Evolutionary conservation across 2,888 invertebrate species (phyloP).

Genomic region (Archips crataeganus): DNA sequence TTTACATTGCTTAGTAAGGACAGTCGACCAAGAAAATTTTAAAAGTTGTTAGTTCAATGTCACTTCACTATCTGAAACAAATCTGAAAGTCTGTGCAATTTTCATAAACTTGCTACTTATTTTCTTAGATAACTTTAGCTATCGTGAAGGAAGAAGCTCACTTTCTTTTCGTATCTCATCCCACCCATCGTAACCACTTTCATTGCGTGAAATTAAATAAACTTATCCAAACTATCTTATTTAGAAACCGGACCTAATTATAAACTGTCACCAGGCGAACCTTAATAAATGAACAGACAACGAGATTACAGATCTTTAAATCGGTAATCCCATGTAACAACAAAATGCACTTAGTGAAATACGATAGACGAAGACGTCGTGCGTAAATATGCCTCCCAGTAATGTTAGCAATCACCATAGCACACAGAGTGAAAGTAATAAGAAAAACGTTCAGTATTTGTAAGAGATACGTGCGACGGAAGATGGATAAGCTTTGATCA

Average conservation of each 20-base stretch:
- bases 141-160: not conserved
- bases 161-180: not conserved
- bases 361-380: slow-evolving; percentile 40
- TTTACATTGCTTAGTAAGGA: not conserved
- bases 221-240: not conserved
- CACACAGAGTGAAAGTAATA: slow-evolving; percentile 18
- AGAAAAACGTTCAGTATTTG: too few relatives aligned
- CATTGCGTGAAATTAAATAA: not conserved
- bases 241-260: slow-evolving; percentile 26
- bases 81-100: not conserved
- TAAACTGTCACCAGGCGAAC: slow-evolving; percentile 20
- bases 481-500: too few relatives aligned
- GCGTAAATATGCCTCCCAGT: slow-evolving; percentile 40
- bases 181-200: not conserved
- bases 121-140: not conserved
- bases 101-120: not conserved
- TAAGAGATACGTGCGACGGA: too few relatives aligned
- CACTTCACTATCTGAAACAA: not conserved
- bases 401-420: slow-evolving; percentile 28
- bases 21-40: not conserved
- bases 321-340: slow-evolving; percentile 32
- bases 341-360: slow-evolving; percentile 42
- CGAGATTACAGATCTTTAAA: slow-evolving; percentile 36
- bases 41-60: not conserved
- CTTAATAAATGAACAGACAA: slow-evolving; percentile 23